Evolutionary conservation across 2,113 vertebrate species (phyloP), one percentile per base, ranked within the genome.

Genomic region (Brachyhypopomus occidentalis): DNA sequence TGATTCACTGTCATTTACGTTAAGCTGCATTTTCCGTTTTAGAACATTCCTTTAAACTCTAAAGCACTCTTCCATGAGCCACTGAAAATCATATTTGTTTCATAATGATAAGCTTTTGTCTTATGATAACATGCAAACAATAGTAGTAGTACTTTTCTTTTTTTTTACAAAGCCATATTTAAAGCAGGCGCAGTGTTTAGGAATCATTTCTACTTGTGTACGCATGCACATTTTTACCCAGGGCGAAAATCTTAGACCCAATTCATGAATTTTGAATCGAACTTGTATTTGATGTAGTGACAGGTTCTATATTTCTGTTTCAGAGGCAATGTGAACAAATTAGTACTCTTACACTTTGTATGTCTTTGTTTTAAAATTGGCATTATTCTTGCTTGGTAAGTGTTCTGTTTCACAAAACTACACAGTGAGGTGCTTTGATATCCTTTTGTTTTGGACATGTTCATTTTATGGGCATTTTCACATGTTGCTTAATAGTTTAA

Each of bases 141-240:
- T 41, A 8, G 1, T 11, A 52, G 9, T 52, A 12, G 2, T 30
- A 30, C 1, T 1, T 12, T 27, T n/a, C n/a, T n/a, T 67, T 70
- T 60, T 63, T 58, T 69, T 58, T 77, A 36, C 23, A 19, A 75
- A 70, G 80, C 72, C 72, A 78, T 82, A 79, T 25, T 55, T 6
- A 25, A 63, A 64, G 67, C 79, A 79, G 84, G 58, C 77, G 79
- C 56, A 64, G 69, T 25, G 38, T 63, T 69, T 71, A 75, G 48
- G 71, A 58, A 73, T 48, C 36, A 1, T 12, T 76, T 64, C 36
- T 59, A 45, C 16, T 38, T 60, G 59, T 71, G 52, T 72, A 67
- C 48, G 62, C 70, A 76, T 81, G 78, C 55, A 62, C 22, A 41
- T 63, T 79, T 76, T 80, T 78, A 55, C 45, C 45, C 62, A 48